Evolutionary conservation across 2,797 vertebrate genomes (phyloP), one percentile per base, ranked within the genome.

Genomic region (Cyprinodon diabolis): DNA sequence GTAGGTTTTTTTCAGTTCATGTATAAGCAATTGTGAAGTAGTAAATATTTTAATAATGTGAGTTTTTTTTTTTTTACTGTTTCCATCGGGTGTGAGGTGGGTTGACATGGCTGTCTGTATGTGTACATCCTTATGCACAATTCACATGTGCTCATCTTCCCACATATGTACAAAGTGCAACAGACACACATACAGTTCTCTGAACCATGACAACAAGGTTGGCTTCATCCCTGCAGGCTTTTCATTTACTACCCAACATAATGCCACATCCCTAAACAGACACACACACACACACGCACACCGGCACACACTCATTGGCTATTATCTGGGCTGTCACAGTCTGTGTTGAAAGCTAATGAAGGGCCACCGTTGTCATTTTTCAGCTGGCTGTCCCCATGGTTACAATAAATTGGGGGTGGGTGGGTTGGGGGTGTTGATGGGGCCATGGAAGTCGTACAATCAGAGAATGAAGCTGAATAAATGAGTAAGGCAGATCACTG

Each of bases 281-380:
- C 52, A 55, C 79, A 66, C 60, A 70, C 51, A 73, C 74, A 65
- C 72, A 67, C 45, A 54, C 77, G 65, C 72, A 58, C 69, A 76
- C 40, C 4, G 5, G 7, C 74, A 78, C 79, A 52, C 66, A 77
- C 82, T 84, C 75, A 97, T 97, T 97, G 96, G 96, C 96, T 95
- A 98, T 98, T 98, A 98, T 98, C 96, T 97, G 95, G 95, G 95
- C 96, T 97, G 96, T 97, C 96, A 94, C 95, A 91, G 93, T 90
- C 95, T 94, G 92, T 96, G 96, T 96, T 96, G 92, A 96, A 97
- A 96, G 95, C 96, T 97, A 98, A 97, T 97, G 96, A 98, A 94
- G 96, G 96, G 96, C 95, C 96, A 84, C 91, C 92, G 94, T 92
- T 97, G 96, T 96, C 96, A 96, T 97, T 96, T 97, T 94, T 96